These are phyloP conservation scores for Boleophthalmus pectinirostris DNA, from an alignment of 2,113 vertebrate species.

Conservation along the genomic window DNA sequence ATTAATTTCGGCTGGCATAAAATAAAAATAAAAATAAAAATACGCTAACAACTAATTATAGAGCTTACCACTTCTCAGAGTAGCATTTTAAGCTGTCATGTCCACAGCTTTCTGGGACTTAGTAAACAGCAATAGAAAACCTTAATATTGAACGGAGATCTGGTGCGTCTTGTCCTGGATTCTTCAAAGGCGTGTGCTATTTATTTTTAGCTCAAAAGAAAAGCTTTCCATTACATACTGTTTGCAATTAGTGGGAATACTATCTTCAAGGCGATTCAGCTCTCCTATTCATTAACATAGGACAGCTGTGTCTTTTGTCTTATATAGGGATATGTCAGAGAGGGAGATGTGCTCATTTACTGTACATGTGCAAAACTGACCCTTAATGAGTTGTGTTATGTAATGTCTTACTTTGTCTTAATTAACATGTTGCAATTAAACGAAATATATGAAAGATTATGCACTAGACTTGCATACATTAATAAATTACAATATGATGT, in stretches of 20 bases:
- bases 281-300: constrained; percentile 50
- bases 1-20: neutral
- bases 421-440: constrained; percentile 1
- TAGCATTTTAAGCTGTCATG: neutral
- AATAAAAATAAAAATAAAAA: constrained; percentile 1
- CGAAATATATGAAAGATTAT: neutral
- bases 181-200: constrained; percentile 58
- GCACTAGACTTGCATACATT: no score
- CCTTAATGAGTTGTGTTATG: neutral
- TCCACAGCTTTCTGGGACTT: constrained; percentile 15
- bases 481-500: no score
- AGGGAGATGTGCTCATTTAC: constrained; percentile 27
- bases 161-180: constrained; percentile 51
- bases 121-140: constrained; percentile 26
- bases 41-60: neutral
- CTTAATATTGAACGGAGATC: constrained; percentile 16
- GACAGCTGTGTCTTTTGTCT: constrained; percentile 17
- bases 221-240: constrained; percentile 31
- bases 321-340: constrained; percentile 17
- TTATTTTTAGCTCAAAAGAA: constrained; percentile 40
- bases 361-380: constrained; percentile 3
- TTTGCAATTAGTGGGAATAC: constrained; percentile 47
- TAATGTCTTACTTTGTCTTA: neutral
- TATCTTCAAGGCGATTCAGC: constrained; percentile 37
- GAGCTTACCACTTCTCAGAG: neutral